These are phyloP conservation scores for Metopia argyrocephala DNA, from an alignment of 2,888 invertebrate genomes.

Conservation along the genomic window DNA sequence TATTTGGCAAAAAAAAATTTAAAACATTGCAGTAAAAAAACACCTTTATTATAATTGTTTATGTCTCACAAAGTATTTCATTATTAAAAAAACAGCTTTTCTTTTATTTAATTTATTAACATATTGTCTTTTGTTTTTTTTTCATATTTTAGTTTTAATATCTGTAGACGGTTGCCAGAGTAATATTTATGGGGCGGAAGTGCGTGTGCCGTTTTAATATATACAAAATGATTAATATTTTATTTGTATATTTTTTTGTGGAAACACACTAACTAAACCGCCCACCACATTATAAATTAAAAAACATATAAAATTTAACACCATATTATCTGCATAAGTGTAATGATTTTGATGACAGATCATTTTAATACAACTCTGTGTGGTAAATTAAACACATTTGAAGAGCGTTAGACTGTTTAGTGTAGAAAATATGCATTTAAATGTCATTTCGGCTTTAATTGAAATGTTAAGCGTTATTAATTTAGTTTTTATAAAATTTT, in stretches of 20 bases:
- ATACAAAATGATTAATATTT: too few species aligned
- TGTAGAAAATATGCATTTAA: too few species aligned
- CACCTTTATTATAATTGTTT: background rate
- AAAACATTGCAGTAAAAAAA: background rate
- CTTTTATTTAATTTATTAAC: background rate
- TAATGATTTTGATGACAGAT: background rate
- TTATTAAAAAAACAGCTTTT: background rate
- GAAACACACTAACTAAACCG: too few species aligned
- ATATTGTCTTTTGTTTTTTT: background rate
- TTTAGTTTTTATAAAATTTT: too few species aligned
- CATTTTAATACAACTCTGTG: too few species aligned
- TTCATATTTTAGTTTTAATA: background rate
- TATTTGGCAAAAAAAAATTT: too few species aligned
- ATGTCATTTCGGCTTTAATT: too few species aligned
- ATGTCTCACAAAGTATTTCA: background rate
- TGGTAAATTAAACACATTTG: too few species aligned
- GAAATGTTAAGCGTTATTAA: too few species aligned
- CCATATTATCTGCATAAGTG: background rate
- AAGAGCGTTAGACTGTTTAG: too few species aligned
- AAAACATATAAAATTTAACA: background rate
- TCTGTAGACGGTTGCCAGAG: background rate
- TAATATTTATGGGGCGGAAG: conserved; percentile 54
- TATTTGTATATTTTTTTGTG: too few species aligned
- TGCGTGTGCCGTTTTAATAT: conserved; percentile 59
- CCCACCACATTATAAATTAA: too few species aligned